Percentiles rank a stretch among this genome's conserved stretches.
These are phyloP conservation scores for Neostethus bicornis DNA, from an alignment of 2,797 vertebrate genomes.

Conservation along the genomic window DNA sequence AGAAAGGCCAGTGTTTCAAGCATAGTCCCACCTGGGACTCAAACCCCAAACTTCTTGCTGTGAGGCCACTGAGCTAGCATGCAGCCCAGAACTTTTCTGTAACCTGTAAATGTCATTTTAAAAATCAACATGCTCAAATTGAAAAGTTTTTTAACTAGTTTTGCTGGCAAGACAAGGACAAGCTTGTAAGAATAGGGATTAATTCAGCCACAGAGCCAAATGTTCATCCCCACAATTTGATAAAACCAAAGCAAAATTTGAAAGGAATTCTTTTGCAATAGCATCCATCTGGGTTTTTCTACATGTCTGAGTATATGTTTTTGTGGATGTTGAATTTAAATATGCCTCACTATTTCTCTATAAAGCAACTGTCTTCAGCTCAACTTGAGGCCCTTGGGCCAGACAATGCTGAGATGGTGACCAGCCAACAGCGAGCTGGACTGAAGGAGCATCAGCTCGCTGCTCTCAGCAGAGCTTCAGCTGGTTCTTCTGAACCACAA, in stretches of 20 bases:
- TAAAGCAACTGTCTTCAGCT: slow-evolving; percentile 61
- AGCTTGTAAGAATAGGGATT: too few relatives aligned
- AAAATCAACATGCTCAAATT: not conserved
- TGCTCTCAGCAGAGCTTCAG: slow-evolving; percentile 41
- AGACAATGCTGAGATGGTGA: slow-evolving; percentile 71
- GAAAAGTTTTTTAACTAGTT: not conserved
- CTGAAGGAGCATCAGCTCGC: slow-evolving; percentile 41
- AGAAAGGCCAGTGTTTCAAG: too few relatives aligned
- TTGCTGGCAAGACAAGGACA: too few relatives aligned
- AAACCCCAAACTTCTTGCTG: too few relatives aligned
- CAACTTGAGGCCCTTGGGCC: slow-evolving; percentile 73
- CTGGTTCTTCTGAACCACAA: slow-evolving; percentile 2
- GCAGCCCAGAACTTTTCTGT: too few relatives aligned
- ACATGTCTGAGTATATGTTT: not conserved
- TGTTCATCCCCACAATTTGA: too few relatives aligned
- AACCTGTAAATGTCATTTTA: not conserved
- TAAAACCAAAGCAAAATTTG: not conserved
- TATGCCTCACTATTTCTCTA: not conserved
- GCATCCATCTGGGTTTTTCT: not conserved
- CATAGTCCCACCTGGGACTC: too few relatives aligned
- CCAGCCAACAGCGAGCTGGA: slow-evolving; percentile 45
- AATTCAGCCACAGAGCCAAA: too few relatives aligned
- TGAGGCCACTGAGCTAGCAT: too few relatives aligned
- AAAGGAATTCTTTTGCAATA: too few relatives aligned
- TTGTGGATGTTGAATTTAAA: not conserved